A percentile compares a stretch with the other conserved stretches of the same genome.
phyloP scores from a whole-genome alignment of 1,140 invertebrate genomes.

The Heliconius congener region DNA sequence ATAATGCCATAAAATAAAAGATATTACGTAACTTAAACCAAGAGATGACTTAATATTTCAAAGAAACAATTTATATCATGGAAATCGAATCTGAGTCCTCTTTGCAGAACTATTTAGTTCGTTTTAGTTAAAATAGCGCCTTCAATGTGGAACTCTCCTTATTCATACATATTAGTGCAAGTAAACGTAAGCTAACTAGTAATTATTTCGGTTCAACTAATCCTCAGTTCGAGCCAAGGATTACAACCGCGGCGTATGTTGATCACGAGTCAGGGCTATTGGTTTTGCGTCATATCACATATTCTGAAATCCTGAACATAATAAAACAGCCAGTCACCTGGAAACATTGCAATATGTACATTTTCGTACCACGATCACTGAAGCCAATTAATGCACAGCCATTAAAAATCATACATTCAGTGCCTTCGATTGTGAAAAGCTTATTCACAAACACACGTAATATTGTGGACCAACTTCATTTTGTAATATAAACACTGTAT shows the following conservation, averaged over 20 bases:
- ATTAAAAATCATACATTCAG: background rate
- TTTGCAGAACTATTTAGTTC: too few relatives aligned
- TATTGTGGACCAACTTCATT: background rate
- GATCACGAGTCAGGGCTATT: slow-evolving; percentile 55
- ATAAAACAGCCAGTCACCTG: slow-evolving; percentile 60
- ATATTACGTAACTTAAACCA: too few relatives aligned
- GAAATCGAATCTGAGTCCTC: too few relatives aligned
- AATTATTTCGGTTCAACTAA: slow-evolving; percentile 57
- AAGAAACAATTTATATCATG: too few relatives aligned
- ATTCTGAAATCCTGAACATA: slow-evolving; percentile 50
- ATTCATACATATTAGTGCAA: background rate
- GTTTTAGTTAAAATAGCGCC: background rate
- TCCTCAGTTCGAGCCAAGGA: slow-evolving; percentile 54
- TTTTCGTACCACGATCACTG: slow-evolving; percentile 42
- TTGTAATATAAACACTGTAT: background rate
- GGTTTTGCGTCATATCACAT: slow-evolving; percentile 54
- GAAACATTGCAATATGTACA: slow-evolving; percentile 61
- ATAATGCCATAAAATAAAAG: too few relatives aligned
- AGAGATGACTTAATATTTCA: too few relatives aligned
- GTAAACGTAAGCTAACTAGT: slow-evolving; percentile 34
- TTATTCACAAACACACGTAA: background rate
- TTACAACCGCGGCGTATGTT: slow-evolving; percentile 58
- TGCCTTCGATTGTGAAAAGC: background rate
- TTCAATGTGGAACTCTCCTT: background rate
- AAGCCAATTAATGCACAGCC: slow-evolving; percentile 59